Evolutionary conservation across 2,888 invertebrate genomes (phyloP).

Genomic region (Nematopogon swammerdamellus): DNA sequence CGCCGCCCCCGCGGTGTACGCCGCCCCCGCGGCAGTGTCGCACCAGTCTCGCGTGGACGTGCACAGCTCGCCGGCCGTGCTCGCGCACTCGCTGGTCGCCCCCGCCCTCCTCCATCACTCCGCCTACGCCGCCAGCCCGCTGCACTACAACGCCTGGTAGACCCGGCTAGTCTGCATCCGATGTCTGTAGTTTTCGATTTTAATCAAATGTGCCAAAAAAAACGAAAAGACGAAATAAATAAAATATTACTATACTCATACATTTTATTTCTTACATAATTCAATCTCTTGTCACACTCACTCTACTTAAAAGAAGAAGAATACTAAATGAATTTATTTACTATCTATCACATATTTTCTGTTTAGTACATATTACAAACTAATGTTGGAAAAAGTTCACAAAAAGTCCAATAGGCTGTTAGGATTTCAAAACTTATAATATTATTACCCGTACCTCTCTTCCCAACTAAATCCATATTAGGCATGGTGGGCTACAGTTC

Average conservation of each 20-base stretch:
- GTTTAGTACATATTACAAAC: no score
- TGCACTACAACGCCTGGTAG: constrained; percentile 21
- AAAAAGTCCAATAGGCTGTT: no score
- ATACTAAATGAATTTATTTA: no score
- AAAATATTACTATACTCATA: neutral
- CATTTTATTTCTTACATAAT: no score
- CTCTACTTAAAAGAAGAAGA: no score
- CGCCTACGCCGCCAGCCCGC: constrained; percentile 6
- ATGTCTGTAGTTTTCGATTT: constrained; percentile 40
- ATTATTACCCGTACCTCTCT: no score
- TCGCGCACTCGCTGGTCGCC: constrained; percentile 16
- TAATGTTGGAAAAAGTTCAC: no score
- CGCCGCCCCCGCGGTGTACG: constrained; percentile 13
- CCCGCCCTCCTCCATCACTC: constrained; percentile 10
- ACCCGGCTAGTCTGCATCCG: constrained; percentile 23
- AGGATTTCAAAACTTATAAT: no score
- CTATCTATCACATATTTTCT: no score
- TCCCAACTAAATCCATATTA: no score
- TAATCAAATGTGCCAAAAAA: constrained; percentile 25
- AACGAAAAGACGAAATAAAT: constrained; percentile 35
- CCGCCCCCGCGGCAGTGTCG: constrained; percentile 25
- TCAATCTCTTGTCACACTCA: no score
- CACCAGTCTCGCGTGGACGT: constrained; percentile 30
- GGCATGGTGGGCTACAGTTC: no score
- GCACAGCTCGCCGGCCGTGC: constrained; percentile 22